Evolutionary conservation across 2,888 invertebrate species (phyloP).

Genomic region (Aphodius granarius): DNA sequence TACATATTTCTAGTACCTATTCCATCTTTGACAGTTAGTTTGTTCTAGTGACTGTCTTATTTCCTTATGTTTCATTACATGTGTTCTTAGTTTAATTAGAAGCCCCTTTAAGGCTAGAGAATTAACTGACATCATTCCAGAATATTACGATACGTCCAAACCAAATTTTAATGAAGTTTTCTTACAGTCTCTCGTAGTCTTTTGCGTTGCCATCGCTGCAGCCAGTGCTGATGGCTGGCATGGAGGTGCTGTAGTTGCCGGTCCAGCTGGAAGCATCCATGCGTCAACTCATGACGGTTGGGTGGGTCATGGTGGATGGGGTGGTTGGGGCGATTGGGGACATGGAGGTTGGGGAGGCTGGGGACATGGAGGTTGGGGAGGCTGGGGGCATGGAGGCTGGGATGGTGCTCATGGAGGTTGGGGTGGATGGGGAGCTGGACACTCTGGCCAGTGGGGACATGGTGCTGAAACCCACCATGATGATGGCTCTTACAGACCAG

Average conservation of each 20-base stretch:
- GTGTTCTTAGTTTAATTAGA: no score
- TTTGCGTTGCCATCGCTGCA: conserved; percentile 20
- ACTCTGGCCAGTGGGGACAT: conserved; percentile 38
- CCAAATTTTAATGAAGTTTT: no score
- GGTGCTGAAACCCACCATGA: conserved; percentile 40
- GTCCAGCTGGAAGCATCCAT: conserved; percentile 23
- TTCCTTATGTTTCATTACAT: no score
- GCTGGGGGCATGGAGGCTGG: no score
- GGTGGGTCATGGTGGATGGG: conserved; percentile 23
- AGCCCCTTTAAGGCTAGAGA: no score
- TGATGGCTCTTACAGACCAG: conserved; percentile 43
- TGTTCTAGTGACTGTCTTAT: no score
- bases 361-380: conserved; percentile 6
- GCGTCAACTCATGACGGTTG: conserved; percentile 15
- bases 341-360: conserved; percentile 1
- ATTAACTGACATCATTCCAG: no score
- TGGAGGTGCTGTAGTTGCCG: conserved; percentile 21
- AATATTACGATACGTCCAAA: no score
- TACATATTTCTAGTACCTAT: no score
- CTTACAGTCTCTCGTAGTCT: conserved; percentile 23
- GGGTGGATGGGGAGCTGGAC: conserved; percentile 28
- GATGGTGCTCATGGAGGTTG: conserved; percentile 7
- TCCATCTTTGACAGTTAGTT: no score
- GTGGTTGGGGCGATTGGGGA: conserved; percentile 1
- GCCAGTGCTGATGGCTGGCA: conserved; percentile 12